Conservation (phyloP, 2,888 invertebrate genomes). For the Drosophila demipolita region DNA sequence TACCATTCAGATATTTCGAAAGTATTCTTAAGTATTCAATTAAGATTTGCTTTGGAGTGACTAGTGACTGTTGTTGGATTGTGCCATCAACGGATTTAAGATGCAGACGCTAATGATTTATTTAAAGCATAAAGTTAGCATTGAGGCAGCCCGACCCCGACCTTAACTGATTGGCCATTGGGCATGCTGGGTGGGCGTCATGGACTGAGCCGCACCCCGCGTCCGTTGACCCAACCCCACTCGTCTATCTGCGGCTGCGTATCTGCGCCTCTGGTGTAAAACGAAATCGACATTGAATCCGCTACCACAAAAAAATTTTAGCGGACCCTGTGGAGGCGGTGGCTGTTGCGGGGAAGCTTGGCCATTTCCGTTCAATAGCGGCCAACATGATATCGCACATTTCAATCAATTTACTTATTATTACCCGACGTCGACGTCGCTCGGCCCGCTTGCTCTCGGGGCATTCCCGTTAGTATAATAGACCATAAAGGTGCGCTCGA, state of each 20-base stretch:
- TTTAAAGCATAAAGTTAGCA: constrained; percentile 62
- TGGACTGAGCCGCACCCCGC: constrained; percentile 56
- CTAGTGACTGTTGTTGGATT: constrained; percentile 5
- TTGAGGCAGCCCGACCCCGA: constrained; percentile 42
- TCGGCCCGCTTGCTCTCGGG: constrained; percentile 62
- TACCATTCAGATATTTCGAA: constrained; percentile 9
- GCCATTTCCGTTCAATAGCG: constrained; percentile 72
- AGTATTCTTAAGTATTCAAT: constrained; percentile 24
- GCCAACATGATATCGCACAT: constrained; percentile 78
- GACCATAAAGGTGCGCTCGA: constrained; percentile 77
- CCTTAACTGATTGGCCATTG: constrained; percentile 69
- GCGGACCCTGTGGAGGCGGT: constrained; percentile 11
- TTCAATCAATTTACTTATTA: constrained; percentile 80
- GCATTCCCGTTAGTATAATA: constrained; percentile 79
- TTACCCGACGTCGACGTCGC: constrained; percentile 46
- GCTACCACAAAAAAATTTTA: constrained; percentile 70
- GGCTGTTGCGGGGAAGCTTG: constrained; percentile 10
- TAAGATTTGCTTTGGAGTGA: constrained; percentile 16
- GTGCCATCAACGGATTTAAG: constrained; percentile 22
- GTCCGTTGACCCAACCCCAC: constrained; percentile 61
- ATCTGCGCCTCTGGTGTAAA: constrained; percentile 76
- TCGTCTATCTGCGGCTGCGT: constrained; percentile 68
- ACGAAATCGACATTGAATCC: constrained; percentile 80
- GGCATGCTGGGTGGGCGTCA: constrained; percentile 72
- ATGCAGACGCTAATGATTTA: constrained; percentile 70